Base-by-base conservation (phyloP, 2,113 vertebrate species). In the Lasiurus borealis region DNA sequence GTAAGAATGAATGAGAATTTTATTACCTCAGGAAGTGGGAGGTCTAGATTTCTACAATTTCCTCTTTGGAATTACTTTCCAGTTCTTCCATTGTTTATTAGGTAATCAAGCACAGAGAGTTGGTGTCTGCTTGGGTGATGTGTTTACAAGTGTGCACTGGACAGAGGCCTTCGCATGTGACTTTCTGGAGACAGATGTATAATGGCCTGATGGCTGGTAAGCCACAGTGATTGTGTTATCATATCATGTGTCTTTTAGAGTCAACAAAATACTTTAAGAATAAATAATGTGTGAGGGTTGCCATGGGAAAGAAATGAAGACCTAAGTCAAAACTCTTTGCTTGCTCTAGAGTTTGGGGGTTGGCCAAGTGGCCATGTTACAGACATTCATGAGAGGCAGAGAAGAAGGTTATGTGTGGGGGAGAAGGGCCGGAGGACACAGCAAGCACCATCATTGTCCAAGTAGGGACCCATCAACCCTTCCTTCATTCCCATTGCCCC, bases 41-140 rank as follows among this genome's bases (percentile, higher is more conserved):
- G 25, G 71, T 40, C 1, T 68, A 72, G 23, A 78, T 91, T 82
- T 91, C 31, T 73, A 62, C 7, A 82, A 88, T 59, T 90, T 7
- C 29, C 23, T 81, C 46, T 21, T 84, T 92, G 54, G 29, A 92
- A 59, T 90, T 81, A 23, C 21, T 85, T 93, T 85, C 18, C 13
- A 68, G 31, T 91, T 77, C 34, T 88, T 75, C 36, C 46, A 50
- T 46, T 23, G 25, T 92, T 85, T 44, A 52, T 88, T 92, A 78
- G 80, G 64, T 48, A 66, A 44, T 59, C 15, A 85, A 93, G 19
- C n/a, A 57, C 75, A 66, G 83, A 76, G 50, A 71, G 44, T 68
- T 73, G 78, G 54, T 23, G 78, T 84, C 48, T 92, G 50, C n/a
- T 90, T 73, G 73, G 48, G 9, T 85, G 92, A 7, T 78, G 44